Conservation (phyloP, 1,140 invertebrate species). For the Euwallacea fornicatus region DNA sequence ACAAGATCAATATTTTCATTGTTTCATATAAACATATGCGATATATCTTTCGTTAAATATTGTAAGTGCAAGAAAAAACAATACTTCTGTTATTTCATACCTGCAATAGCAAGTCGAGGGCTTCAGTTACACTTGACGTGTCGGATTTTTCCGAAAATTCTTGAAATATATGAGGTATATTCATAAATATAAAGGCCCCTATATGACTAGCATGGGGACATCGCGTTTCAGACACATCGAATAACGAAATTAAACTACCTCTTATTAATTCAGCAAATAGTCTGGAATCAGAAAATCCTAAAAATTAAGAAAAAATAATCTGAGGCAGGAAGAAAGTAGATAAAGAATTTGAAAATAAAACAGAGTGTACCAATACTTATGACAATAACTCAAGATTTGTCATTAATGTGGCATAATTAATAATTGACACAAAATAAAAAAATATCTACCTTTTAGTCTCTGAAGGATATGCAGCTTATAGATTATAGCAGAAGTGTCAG, state of each 20-base stretch:
- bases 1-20: no score
- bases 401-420: neutral
- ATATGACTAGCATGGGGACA: constrained; percentile 76
- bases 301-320: neutral
- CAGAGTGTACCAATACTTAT: neutral
- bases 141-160: constrained; percentile 63
- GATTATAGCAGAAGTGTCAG: constrained; percentile 74
- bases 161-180: constrained; percentile 79
- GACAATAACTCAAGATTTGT: neutral
- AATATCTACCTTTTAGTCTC: constrained; percentile 72
- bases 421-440: neutral
- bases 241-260: constrained; percentile 84
- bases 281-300: constrained; percentile 57
- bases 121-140: constrained; percentile 63
- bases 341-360: no score
- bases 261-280: constrained; percentile 88
- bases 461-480: constrained; percentile 82
- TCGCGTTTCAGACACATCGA: constrained; percentile 70
- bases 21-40: no score
- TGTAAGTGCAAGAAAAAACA: neutral
- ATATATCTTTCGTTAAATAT: no score
- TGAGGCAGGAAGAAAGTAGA: no score
- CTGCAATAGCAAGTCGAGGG: constrained; percentile 79
- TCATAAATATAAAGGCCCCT: constrained; percentile 91
- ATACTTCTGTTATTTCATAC: constrained; percentile 4